Evolutionary conservation across 1,140 invertebrate genomes (phyloP), one percentile per base, ranked within the genome.

Genomic region (Drosophila pectinifera): DNA sequence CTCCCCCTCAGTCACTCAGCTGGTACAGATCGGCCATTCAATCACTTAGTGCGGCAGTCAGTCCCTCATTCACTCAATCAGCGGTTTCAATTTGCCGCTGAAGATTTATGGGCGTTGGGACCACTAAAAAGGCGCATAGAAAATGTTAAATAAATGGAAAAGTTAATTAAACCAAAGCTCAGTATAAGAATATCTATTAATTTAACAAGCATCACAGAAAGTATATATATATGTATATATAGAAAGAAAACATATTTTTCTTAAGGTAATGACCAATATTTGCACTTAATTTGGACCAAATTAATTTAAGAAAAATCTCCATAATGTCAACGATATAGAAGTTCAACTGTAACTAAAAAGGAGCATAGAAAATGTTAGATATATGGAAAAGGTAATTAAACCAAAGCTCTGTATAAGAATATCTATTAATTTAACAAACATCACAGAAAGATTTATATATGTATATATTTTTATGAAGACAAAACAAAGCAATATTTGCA

Each of bases 81-180:
- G 55, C 64, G 59, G 24, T 76, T 83, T 83, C 64, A 83, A 83
- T 84, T 84, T 73, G 57, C 46, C 65, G 51, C 51, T 59, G 46
- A 83, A 88, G 83, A 86, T 88, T 83, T 83, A 86, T 88, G 79
- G 70, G 75, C 48, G 75, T 69, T 84, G 63, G 46, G 53, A 39
- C 26, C 31, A 61, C 73, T 67, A 76, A 76, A 73, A 70, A 13
- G 16, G 14, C 45, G 38, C 31, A 16, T 49, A 5, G n/a, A 16
- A 49, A 18, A 42, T 24, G n/a, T 54, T 14, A 24, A 14, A 34
- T 22, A 38, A 16, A 39, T 10, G 18, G 13, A 2, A 20, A 51
- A 20, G 11, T 34, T 0, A 0, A 7, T 3, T 3, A 7, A 26
- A 26, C 11, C 4, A 0, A 3, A 34, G 8, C 10, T 18, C 3